phyloP scores from a whole-genome alignment of 2,888 invertebrate species.

The Dyspetes luteomarginatus region DNA sequence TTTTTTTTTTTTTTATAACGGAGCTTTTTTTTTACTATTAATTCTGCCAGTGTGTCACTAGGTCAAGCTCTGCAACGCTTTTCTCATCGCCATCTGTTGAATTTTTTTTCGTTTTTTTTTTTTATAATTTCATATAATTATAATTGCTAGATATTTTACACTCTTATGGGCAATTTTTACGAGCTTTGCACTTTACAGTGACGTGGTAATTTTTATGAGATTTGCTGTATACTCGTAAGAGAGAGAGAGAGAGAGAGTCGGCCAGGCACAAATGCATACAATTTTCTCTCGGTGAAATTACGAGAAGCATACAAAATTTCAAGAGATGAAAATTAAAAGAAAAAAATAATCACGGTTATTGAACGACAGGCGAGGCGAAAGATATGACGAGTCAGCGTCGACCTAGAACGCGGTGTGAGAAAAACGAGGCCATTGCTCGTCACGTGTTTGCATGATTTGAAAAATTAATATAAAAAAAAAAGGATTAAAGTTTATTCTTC shows the following conservation, averaged over 20 bases:
- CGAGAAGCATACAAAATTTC: constrained; percentile 21
- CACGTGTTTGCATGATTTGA: constrained; percentile 9
- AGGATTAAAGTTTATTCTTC: background rate
- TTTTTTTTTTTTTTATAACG: background rate
- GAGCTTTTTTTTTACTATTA: background rate
- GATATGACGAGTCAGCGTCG: constrained; percentile 41
- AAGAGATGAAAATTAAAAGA: constrained; percentile 20
- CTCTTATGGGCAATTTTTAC: constrained; percentile 17
- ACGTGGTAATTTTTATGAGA: too few species aligned
- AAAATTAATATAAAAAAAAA: background rate
- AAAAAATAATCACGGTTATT: background rate
- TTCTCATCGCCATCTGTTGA: constrained; percentile 44
- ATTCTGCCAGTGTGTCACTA: constrained; percentile 40
- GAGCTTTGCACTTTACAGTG: constrained; percentile 24
- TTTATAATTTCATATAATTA: too few species aligned
- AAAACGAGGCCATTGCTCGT: constrained; percentile 41
- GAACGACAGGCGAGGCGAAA: background rate
- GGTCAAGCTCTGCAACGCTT: constrained; percentile 44
- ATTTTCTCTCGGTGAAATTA: constrained; percentile 46
- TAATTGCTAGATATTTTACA: background rate
- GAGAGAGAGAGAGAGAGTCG: background rate
- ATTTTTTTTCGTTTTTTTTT: background rate
- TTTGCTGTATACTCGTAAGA: too few species aligned
- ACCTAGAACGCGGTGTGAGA: constrained; percentile 50
- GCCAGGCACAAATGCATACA: background rate